Evolutionary conservation across 2,113 vertebrate genomes (phyloP), one percentile per base, ranked within the genome.

Genomic region (Ibidorhyncha struthersii): DNA sequence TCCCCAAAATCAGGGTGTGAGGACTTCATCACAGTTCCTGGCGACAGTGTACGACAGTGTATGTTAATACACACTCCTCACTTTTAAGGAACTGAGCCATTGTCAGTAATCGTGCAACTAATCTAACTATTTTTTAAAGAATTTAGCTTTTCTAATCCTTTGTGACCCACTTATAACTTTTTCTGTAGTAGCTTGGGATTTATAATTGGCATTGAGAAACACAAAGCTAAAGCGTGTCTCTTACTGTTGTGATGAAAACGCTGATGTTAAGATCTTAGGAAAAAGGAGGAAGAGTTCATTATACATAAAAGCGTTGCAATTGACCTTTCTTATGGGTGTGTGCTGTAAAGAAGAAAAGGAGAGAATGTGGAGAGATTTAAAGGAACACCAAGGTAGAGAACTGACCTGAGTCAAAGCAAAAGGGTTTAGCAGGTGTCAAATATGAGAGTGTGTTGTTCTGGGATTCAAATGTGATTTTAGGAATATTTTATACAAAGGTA

Each of bases 1-100:
- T 87, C 95, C 89, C 73, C 86, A 85, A 66, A 73, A 79, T 40
- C 30, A 40, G 18, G 21, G 26, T 36, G 23, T 13, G 10, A 80
- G 12, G 71, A 21, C 66, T 59, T 71, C 6, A 36, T 59, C 32
- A 7, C 29, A 49, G 62, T 0, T 95, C 53, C 45, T 17, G 43
- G 49, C 0, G 0, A 69, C 26, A 29, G 17, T 50, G 38, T 43
- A 22, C n/a, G 76, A 55, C 53, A 49, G n/a, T 23, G 10, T 13
- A 11, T 25, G 8, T 63, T 62, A 90, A 76, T 29, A 38, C 21
- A 55, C 2, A 14, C 12, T 47, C 38, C 14, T 53, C 38, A 15
- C 50, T 93, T 89, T 40, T 47, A 81, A 76, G 50, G 61, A 94
- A 86, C 27, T 15, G 34, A 93, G 56, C 32, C 15, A 47, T 50